Conservation (phyloP, 2,888 invertebrate species). For the Monopis laevigella region DNA sequence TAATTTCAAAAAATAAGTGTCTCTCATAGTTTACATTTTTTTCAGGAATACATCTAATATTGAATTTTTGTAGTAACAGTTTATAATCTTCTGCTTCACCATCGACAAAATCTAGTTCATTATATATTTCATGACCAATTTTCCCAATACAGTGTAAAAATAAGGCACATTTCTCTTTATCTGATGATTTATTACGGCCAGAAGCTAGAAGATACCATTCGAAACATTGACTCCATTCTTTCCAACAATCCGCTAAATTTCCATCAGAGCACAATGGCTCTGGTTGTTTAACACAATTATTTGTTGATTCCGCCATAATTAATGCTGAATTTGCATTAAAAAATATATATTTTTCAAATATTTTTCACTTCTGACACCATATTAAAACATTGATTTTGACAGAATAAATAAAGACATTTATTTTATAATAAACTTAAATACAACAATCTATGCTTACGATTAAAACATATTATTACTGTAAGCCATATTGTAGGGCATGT, state of each 20-base stretch:
- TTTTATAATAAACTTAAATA: no score
- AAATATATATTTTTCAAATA: no score
- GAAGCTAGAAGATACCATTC: conserved; percentile 10
- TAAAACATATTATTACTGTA: no score
- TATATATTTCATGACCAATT: conserved; percentile 16
- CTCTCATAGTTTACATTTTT: conserved; percentile 17
- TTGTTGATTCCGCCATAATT: neutral
- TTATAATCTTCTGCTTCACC: conserved; percentile 8
- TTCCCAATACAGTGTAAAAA: conserved; percentile 21
- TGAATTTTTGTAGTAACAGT: conserved; percentile 13
- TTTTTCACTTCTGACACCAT: no score
- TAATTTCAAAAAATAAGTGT: conserved; percentile 4
- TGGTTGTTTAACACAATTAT: conserved; percentile 6
- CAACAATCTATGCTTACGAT: no score
- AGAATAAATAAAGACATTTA: no score
- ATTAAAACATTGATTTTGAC: no score
- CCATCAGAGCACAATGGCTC: neutral
- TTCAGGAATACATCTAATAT: conserved; percentile 9
- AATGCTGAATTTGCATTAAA: no score
- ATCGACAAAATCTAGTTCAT: conserved; percentile 15
- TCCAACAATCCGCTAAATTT: conserved; percentile 7
- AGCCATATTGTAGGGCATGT: no score
- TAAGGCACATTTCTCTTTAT: conserved; percentile 13
- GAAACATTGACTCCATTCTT: conserved; percentile 4
- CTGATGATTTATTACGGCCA: neutral